Evolutionary conservation across 1,140 invertebrate species (phyloP).

Genomic region (Lepidurus couesii): DNA sequence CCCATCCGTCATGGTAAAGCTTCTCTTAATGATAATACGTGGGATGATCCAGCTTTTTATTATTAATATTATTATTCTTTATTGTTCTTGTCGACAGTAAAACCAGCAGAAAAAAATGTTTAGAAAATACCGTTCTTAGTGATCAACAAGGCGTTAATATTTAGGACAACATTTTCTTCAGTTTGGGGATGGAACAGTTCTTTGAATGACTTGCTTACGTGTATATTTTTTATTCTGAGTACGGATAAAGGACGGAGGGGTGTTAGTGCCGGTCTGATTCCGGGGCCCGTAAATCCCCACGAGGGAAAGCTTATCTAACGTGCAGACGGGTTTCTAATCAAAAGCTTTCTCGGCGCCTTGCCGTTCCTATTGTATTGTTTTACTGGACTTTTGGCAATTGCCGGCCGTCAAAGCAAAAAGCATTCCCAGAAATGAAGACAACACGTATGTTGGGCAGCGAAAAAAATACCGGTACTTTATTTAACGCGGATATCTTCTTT

Average conservation of each 20-base stretch:
- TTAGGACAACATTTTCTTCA: no score
- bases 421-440: not conserved
- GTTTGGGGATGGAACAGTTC: no score
- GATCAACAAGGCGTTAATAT: no score
- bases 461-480: no score
- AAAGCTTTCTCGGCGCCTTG: not conserved
- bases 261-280: constrained; percentile 18
- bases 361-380: not conserved
- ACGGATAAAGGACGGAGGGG: not conserved
- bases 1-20: not conserved
- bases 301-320: constrained; percentile 11
- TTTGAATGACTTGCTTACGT: no score
- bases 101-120: no score
- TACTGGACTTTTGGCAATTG: not conserved
- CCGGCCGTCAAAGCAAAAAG: not conserved
- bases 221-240: no score
- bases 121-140: no score
- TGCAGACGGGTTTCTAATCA: constrained; percentile 10
- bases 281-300: not conserved
- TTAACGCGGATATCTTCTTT: no score
- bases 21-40: not conserved
- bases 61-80: not conserved
- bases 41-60: not conserved
- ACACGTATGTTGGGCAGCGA: no score
- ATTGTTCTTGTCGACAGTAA: no score